Conservation (phyloP, 1,140 invertebrate genomes). For the Pseudachorutes palmiensis region DNA sequence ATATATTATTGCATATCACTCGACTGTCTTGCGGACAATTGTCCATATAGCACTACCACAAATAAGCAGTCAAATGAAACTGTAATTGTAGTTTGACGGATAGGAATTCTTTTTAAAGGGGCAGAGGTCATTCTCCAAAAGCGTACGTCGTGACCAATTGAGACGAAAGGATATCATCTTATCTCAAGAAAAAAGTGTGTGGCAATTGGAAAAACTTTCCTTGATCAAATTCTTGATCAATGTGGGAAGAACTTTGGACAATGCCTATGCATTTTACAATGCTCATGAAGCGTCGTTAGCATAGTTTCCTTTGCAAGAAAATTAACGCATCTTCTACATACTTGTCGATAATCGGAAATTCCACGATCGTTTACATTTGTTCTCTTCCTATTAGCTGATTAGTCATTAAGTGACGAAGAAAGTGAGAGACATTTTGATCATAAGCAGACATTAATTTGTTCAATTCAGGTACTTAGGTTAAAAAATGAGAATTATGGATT, state of each 20-base stretch:
- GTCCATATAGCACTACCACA: background rate
- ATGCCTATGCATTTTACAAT: no score
- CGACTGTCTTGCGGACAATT: background rate
- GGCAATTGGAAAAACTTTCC: background rate
- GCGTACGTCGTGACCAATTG: conserved; percentile 32
- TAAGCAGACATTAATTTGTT: no score
- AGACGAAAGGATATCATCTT: conserved; percentile 26
- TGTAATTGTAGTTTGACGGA: conserved; percentile 11
- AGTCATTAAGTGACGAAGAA: no score
- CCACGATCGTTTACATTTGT: no score
- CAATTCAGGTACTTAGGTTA: no score
- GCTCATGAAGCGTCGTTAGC: no score
- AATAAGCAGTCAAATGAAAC: background rate
- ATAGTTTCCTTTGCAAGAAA: background rate
- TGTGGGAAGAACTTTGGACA: background rate
- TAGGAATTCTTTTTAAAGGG: conserved; percentile 19
- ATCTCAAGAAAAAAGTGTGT: background rate
- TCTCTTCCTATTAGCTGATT: no score
- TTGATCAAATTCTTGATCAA: background rate
- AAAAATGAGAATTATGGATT: no score
- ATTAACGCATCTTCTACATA: background rate
- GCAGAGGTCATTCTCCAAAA: conserved; percentile 29
- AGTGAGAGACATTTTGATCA: no score
- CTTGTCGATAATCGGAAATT: no score
- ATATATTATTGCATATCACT: background rate